phyloP scores from a whole-genome alignment of 1,140 invertebrate species.

The Linepithema humile region DNA sequence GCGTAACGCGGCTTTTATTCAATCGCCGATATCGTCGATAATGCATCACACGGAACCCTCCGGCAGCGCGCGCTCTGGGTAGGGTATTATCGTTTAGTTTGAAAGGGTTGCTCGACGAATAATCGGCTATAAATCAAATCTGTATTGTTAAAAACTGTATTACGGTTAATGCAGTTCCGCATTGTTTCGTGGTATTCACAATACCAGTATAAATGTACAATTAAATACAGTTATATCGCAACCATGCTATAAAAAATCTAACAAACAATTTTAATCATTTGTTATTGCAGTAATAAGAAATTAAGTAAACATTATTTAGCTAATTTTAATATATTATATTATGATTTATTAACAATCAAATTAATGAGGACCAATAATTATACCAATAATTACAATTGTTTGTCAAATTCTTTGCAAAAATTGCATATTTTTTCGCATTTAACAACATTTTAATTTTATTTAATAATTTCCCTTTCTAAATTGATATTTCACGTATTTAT shows the following conservation, averaged over 20 bases:
- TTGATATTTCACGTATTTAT: not conserved
- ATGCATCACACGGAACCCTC: conserved; percentile 46
- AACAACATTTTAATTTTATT: not conserved
- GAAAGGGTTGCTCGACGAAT: conserved; percentile 46
- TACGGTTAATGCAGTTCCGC: conserved; percentile 44
- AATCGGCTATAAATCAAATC: conserved; percentile 55
- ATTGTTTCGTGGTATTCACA: conserved; percentile 11
- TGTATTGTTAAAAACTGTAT: conserved; percentile 55
- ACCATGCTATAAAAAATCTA: not conserved
- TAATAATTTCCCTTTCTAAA: not conserved
- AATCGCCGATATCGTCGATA: conserved; percentile 55
- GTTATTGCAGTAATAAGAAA: too few relatives aligned
- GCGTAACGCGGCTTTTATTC: conserved; percentile 50
- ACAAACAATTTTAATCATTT: conserved; percentile 24
- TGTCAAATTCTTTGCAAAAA: not conserved
- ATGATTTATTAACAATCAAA: not conserved
- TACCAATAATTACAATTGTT: not conserved
- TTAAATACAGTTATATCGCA: conserved; percentile 23
- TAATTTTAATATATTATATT: not conserved
- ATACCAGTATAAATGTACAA: not conserved
- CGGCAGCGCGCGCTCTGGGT: conserved; percentile 8
- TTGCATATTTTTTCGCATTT: not conserved
- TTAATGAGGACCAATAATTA: not conserved
- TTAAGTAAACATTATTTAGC: not conserved
- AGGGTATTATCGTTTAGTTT: conserved; percentile 47